Percentiles rank a stretch among this genome's conserved stretches.
Conservation (phyloP, 2,113 vertebrate genomes). For the Mirounga angustirostris region DNA sequence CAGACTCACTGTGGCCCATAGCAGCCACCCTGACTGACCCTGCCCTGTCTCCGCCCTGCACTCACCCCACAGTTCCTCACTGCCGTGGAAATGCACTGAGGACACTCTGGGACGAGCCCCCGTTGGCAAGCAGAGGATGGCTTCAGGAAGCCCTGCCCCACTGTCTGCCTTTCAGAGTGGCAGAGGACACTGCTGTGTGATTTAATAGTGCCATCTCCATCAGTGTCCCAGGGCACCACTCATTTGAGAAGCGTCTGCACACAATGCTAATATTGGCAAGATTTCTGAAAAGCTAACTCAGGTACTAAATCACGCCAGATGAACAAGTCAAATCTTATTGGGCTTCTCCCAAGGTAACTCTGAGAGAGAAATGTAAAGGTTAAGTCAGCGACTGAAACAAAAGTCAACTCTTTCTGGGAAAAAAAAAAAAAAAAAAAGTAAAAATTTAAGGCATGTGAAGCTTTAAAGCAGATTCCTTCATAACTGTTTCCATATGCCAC, state of each 20-base stretch:
- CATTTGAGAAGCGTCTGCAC: slow-evolving; percentile 69
- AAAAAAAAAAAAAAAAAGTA: not conserved
- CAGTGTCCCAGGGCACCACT: slow-evolving; percentile 7
- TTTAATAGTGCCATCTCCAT: slow-evolving; percentile 59
- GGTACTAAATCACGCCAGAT: slow-evolving; percentile 69
- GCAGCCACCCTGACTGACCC: fast-evolving
- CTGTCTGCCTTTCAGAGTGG: not conserved
- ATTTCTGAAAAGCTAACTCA: slow-evolving; percentile 67
- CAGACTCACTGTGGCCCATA: fast-evolving
- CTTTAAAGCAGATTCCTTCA: not conserved
- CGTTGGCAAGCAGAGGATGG: not conserved
- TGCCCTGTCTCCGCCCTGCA: fast-evolving
- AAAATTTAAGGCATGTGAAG: not conserved
- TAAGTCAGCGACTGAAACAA: not conserved
- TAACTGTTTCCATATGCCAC: not conserved
- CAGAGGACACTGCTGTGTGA: slow-evolving; percentile 53
- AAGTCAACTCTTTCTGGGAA: slow-evolving; percentile 20
- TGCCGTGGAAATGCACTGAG: fast-evolving
- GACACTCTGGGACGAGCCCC: not conserved
- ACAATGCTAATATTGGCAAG: slow-evolving; percentile 74
- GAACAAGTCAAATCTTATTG: slow-evolving; percentile 38
- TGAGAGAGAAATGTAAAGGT: slow-evolving; percentile 61
- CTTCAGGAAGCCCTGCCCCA: not conserved
- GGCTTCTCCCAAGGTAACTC: slow-evolving; percentile 46
- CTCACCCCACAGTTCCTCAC: not conserved